Base-by-base conservation (phyloP, 2,797 vertebrate species). In the Microchirus variegatus region DNA sequence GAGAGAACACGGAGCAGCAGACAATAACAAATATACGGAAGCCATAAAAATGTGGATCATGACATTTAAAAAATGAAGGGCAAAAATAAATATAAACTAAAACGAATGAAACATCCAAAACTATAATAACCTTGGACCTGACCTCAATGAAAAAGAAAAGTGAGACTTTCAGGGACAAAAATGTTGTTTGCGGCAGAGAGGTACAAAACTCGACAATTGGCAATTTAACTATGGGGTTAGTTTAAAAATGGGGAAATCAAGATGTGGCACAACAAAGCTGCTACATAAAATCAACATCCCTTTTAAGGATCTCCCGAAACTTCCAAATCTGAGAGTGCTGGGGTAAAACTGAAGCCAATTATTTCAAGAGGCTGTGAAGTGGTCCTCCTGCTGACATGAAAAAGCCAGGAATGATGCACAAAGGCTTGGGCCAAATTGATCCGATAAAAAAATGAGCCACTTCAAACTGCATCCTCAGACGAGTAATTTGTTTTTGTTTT, bases 381-480 rank as follows among this genome's bases (percentile, higher is more conserved):
- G 44, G 26, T 65, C 67, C 57, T 74, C 18, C 10, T 47, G 63
- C 60, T 15, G 10, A 73, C 31, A 58, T 67, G 61, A 67, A 51
- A 49, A 53, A 71, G 22, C 22, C 38, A 56, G 47, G 67, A 70
- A 54, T 9, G 66, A 67, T 63, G 11, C 2, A 54, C 53, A 36
- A 54, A 61, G 65, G 63, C 70, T 13, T 1, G 16, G 53, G 68
- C 50, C 50, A 62, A 71, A 75, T 59, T 46, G 36, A 63, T 75
- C 66, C 17, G 66, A 63, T 66, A 22, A 62, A 73, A 60, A 70
- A 66, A 55, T 66, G 62, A 75, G 67, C 58, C 73, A 17, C 51
- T 77, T 79, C 31, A 57, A 52, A 66, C 45, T 46, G 67, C 59
- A 68, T 70, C 49, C 69, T 59, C 67, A 47, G 58, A 75, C 66